phyloP scores from a whole-genome alignment of 2,888 invertebrate genomes.

The Thyatira batis region DNA sequence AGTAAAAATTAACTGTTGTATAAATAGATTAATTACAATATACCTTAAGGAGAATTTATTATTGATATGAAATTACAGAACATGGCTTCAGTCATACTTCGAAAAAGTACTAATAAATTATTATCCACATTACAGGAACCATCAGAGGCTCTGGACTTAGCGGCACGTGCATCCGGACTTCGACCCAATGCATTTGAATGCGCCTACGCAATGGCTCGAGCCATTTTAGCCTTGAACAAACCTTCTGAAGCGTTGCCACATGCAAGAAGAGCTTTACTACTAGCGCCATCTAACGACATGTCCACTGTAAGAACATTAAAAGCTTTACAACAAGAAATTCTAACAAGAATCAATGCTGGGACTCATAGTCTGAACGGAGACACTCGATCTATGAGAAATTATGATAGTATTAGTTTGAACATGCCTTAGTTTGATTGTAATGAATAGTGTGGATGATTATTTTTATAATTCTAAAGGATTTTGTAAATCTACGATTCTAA shows the following conservation, averaged over 20 bases:
- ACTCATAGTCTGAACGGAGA: conserved; percentile 66
- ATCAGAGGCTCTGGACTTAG: conserved; percentile 93
- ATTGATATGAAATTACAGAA: not conserved
- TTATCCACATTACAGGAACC: conserved; percentile 84
- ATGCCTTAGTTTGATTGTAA: conserved; percentile 53
- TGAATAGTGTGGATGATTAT: not conserved
- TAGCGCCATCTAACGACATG: conserved; percentile 87
- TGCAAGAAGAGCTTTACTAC: conserved; percentile 89
- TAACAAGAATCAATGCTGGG: conserved; percentile 76
- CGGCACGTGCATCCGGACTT: conserved; percentile 91
- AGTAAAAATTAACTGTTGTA: no score
- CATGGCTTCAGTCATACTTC: no score
- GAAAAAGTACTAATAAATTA: not conserved
- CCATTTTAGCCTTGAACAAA: conserved; percentile 89
- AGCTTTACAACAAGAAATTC: conserved; percentile 88
- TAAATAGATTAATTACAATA: no score
- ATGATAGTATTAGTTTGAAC: conserved; percentile 77
- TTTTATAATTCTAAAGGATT: not conserved
- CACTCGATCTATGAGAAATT: conserved; percentile 68
- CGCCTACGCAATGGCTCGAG: conserved; percentile 94
- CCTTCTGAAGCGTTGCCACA: conserved; percentile 90
- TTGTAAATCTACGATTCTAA: not conserved
- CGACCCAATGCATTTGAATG: conserved; percentile 96
- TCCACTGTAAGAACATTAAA: conserved; percentile 89
- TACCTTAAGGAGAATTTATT: no score